Evolutionary conservation across 2,113 vertebrate species (phyloP), one percentile per base, ranked within the genome.

Genomic region (Heterotis niloticus): DNA sequence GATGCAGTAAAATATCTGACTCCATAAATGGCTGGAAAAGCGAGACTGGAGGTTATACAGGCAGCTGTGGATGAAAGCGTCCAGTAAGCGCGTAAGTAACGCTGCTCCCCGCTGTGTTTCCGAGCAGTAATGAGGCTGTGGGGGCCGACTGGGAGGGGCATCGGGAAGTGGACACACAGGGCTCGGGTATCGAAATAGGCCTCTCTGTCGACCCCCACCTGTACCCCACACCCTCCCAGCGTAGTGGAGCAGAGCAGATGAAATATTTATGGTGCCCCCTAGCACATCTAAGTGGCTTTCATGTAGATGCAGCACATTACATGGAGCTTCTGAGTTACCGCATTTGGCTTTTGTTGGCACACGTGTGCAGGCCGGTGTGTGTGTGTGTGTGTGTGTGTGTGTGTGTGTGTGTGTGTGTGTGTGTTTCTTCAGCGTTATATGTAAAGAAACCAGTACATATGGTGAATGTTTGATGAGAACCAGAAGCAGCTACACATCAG

Each of bases 231-330:
- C 67, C 67, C 20, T 34, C n/a, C 56, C 67, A 44, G 2, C 20
- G 52, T 20, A 29, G 64, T 18, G 26, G 54, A 78, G 56, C 67
- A 74, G 54, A 59, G 11, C 17, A 20, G 26, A 62, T 71, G 77
- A 78, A 70, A 78, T 23, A 78, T 78, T 71, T 62, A 71, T 78
- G 26, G 28, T 59, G 56, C 28, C 20, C 75, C n/a, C 60, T 34
- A 56, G 77, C 54, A 26, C 28, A 69, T 78, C 67, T 52, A 77
- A 77, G 70, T 71, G 29, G 29, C 67, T 78, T 60, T 78, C 67
- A 62, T 70, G 67, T 62, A 70, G 66, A 18, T 29, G 77, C 12
- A 70, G 54, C n/a, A 24, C 28, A 24, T 34, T 78, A 78, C 76
- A 78, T 29, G 66, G n/a, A 28, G 23, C 26, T 24, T 67, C 52